phyloP scores from a whole-genome alignment of 2,113 vertebrate genomes.

The Picathartes gymnocephalus region DNA sequence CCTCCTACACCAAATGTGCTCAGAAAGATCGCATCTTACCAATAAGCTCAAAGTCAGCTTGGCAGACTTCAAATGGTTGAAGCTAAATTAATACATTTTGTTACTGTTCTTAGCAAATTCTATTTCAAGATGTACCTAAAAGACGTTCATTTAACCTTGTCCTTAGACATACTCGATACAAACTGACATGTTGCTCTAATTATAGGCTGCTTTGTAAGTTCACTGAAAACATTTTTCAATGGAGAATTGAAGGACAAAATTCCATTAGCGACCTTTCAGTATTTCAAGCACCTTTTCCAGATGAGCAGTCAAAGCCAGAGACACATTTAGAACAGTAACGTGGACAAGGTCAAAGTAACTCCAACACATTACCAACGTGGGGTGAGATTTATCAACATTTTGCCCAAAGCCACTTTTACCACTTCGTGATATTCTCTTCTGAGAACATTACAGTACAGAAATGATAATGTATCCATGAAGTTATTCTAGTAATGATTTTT shows the following conservation, averaged over 20 bases:
- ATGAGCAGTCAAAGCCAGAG: not conserved
- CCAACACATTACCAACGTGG: not conserved
- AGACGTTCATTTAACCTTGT: not conserved
- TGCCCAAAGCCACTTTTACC: not conserved
- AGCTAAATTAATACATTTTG: not conserved
- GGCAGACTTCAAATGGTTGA: not conserved
- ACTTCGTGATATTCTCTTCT: not conserved
- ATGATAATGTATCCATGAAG: not conserved
- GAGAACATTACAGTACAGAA: not conserved
- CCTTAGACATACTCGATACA: not conserved
- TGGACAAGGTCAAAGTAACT: not conserved
- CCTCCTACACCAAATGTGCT: not conserved
- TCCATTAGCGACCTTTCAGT: constrained; percentile 14
- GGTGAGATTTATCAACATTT: not conserved
- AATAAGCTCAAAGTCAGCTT: not conserved
- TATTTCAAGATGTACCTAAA: not conserved
- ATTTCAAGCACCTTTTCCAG: constrained; percentile 12
- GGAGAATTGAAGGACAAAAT: not conserved
- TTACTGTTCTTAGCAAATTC: not conserved
- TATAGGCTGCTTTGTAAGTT: not conserved
- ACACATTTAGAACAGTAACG: not conserved
- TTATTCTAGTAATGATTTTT: not conserved
- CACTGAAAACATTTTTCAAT: not conserved
- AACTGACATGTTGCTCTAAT: not conserved
- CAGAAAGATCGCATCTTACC: not conserved